Conservation (phyloP, 2,113 vertebrate species). For the Eublepharis macularius region DNA sequence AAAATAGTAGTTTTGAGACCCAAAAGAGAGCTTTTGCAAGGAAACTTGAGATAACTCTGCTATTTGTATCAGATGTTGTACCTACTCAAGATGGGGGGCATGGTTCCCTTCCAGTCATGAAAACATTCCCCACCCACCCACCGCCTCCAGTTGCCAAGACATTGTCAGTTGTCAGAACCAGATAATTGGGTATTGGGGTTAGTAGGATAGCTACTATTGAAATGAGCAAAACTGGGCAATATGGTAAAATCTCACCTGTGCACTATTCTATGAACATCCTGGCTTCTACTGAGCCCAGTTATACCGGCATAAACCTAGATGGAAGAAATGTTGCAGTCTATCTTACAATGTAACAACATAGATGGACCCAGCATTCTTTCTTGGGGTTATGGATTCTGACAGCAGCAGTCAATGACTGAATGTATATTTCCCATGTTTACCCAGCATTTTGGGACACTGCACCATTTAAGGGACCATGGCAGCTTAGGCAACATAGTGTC, state of each 20-base stretch:
- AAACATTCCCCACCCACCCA: rapidly evolving
- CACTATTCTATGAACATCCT: neutral
- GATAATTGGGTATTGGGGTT: neutral
- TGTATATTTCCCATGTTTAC: neutral
- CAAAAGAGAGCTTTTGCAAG: too few relatives aligned
- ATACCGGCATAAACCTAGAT: too few relatives aligned
- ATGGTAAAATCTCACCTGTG: neutral
- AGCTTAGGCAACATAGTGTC: too few relatives aligned
- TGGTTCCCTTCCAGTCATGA: neutral
- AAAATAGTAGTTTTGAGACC: neutral
- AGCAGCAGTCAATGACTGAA: neutral
- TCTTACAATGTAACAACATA: too few relatives aligned
- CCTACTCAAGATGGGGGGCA: neutral
- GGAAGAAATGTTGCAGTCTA: too few relatives aligned
- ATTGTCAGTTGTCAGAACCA: neutral
- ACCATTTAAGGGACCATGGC: neutral
- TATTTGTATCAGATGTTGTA: neutral
- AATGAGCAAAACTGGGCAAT: neutral
- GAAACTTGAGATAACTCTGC: neutral
- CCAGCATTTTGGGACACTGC: neutral
- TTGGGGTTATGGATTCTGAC: neutral
- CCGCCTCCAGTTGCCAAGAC: too few relatives aligned
- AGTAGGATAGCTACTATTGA: neutral
- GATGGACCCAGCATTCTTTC: neutral
- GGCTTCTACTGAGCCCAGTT: neutral